Conservation (phyloP, 2,797 vertebrate species). For the Xenentodon cancila region DNA sequence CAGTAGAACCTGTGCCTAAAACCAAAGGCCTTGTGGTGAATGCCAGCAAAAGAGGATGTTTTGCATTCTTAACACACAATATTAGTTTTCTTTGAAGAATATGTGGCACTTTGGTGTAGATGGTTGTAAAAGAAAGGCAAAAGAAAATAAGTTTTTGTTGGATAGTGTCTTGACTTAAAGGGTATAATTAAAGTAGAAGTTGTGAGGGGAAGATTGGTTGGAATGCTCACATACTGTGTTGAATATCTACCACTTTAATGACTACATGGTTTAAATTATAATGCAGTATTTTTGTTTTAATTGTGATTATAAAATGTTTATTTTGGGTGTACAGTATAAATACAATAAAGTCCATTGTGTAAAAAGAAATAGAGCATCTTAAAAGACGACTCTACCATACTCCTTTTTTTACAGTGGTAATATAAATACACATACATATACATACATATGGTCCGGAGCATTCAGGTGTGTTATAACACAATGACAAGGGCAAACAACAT, state of each 20-base stretch:
- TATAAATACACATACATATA: too few species aligned
- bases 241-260: constrained; percentile 59
- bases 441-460: too few species aligned
- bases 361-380: not conserved
- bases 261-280: constrained; percentile 65
- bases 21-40: constrained; percentile 66
- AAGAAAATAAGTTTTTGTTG: constrained; percentile 21
- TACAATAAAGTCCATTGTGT: not conserved
- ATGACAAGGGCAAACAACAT: too few species aligned
- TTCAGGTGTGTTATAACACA: too few species aligned
- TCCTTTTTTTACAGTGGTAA: too few species aligned
- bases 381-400: too few species aligned
- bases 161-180: constrained; percentile 45
- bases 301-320: constrained; percentile 65
- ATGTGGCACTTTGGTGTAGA: constrained; percentile 16
- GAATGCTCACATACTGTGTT: constrained; percentile 63
- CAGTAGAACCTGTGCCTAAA: constrained; percentile 68
- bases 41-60: constrained; percentile 39
- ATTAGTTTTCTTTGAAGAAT: constrained; percentile 36
- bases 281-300: constrained; percentile 67
- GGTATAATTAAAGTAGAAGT: constrained; percentile 44
- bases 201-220: constrained; percentile 52
- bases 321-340: constrained; percentile 74
- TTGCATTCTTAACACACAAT: constrained; percentile 33
- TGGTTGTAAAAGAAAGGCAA: constrained; percentile 20